These are phyloP conservation scores for Premnoplex brunnescens DNA, from an alignment of 2,797 vertebrate genomes.

Conservation along the genomic window DNA sequence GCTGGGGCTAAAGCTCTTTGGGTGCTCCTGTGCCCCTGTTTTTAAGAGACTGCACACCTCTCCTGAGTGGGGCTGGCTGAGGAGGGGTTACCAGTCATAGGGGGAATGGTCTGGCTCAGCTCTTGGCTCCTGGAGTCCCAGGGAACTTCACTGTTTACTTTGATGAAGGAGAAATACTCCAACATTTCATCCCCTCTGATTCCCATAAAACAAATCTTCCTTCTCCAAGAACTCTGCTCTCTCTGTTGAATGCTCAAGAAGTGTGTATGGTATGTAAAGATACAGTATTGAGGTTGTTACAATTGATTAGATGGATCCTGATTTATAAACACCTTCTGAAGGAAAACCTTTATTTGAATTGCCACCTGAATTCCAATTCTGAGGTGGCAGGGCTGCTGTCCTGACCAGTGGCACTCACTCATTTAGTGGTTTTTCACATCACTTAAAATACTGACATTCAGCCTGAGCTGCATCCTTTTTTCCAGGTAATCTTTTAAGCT, in stretches of 20 bases:
- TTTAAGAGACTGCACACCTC: background rate
- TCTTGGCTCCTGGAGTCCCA: background rate
- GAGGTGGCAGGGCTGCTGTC: background rate
- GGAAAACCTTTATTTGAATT: background rate
- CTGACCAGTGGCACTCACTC: background rate
- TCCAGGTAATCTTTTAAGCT: background rate
- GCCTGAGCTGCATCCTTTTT: background rate
- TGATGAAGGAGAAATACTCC: background rate
- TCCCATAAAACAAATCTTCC: background rate
- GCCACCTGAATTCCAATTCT: background rate
- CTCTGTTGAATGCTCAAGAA: background rate
- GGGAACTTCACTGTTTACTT: background rate
- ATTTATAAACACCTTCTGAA: background rate
- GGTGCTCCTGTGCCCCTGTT: background rate
- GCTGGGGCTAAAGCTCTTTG: fast-evolving
- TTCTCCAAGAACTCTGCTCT: background rate
- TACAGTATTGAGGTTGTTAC: fast-evolving
- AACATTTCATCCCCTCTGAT: background rate
- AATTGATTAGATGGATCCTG: background rate
- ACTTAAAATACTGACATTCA: background rate
- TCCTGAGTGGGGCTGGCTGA: background rate
- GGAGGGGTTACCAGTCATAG: fast-evolving
- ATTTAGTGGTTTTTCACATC: background rate
- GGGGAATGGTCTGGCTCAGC: background rate
- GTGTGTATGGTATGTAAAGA: background rate